Evolutionary conservation across 2,888 invertebrate genomes (phyloP).

Genomic region (Eupithecia dodoneata): DNA sequence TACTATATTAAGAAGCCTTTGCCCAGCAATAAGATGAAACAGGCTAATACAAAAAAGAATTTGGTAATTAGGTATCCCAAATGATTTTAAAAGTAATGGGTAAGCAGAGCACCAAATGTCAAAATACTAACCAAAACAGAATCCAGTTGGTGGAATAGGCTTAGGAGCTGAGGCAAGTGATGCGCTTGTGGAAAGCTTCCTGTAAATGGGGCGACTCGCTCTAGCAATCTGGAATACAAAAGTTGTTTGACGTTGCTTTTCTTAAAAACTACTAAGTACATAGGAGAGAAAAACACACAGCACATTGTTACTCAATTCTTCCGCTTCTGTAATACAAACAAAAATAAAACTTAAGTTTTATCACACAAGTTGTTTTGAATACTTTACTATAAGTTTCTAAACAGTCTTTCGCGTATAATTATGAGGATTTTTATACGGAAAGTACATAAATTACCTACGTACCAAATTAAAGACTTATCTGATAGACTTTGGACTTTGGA

Average conservation of each 20-base stretch:
- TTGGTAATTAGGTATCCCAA: too few relatives aligned
- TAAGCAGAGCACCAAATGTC: neutral
- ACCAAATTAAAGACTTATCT: neutral
- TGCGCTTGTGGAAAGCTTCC: conserved; percentile 68
- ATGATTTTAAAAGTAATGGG: neutral
- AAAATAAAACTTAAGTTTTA: neutral
- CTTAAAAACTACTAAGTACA: neutral
- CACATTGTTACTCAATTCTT: neutral
- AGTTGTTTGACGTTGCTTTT: neutral
- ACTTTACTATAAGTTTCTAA: neutral
- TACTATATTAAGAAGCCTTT: neutral
- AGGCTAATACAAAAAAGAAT: too few relatives aligned
- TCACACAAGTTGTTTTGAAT: neutral
- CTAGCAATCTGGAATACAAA: conserved; percentile 65
- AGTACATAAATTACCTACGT: neutral
- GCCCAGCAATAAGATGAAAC: too few relatives aligned
- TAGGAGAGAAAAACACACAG: neutral
- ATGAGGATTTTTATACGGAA: neutral
- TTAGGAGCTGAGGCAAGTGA: conserved; percentile 63
- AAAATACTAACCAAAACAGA: conserved; percentile 67
- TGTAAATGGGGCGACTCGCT: conserved; percentile 67
- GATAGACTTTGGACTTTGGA: conserved; percentile 46
- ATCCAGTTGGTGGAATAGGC: conserved; percentile 70
- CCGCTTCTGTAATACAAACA: neutral
- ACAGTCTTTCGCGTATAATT: neutral